Base-by-base conservation (phyloP, 1,140 invertebrate species). In the Saccostrea echinata region DNA sequence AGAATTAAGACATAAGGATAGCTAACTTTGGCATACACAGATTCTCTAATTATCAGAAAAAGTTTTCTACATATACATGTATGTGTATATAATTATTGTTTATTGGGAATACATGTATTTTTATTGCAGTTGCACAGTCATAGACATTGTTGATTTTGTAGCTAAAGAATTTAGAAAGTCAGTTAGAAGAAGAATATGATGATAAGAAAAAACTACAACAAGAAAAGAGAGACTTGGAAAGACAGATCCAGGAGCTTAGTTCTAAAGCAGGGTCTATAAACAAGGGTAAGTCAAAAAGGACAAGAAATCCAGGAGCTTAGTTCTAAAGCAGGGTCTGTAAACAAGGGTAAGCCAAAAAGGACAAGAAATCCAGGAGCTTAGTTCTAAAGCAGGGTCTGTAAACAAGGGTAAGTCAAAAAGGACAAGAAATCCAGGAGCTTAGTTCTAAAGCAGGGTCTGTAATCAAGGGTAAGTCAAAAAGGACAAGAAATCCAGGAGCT, bases 131-230 rank as follows among this genome's bases (percentile, higher is more conserved):
- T n/a, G n/a, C n/a, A n/a, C n/a, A n/a, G n/a, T n/a, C n/a, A n/a
- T n/a, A n/a, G n/a, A n/a, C n/a, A n/a, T n/a, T 43, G 35, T 2
- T 64, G 3, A 18, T 88, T 27, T 88, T 92, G 87, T 91, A 93
- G 93, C 86, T 95, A 51, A 94, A 97, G 97, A 92, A 97, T 43
- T 95, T 99, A 87, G 98, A 99, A 94, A 96, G 96, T 4, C 98
- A 99, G 93, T 93, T 99, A 88, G 98, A 99, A 94, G 97, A 97
- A 89, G 98, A 99, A 94, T 98, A 99, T 94, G 97, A 98, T 85
- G 98, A 99, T 94, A 96, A 98, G n/a, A 98, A 97, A 27, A 95
- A 97, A 89, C 94, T 98, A 52, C 94, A 98, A 30, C 96, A 98
- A 4, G 98, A 98, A 90, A 98, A 98, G 86, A 97, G 98, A 92